Base-by-base conservation (phyloP, 2,888 invertebrate genomes). In the Sceliomorpha sp. region DNA sequence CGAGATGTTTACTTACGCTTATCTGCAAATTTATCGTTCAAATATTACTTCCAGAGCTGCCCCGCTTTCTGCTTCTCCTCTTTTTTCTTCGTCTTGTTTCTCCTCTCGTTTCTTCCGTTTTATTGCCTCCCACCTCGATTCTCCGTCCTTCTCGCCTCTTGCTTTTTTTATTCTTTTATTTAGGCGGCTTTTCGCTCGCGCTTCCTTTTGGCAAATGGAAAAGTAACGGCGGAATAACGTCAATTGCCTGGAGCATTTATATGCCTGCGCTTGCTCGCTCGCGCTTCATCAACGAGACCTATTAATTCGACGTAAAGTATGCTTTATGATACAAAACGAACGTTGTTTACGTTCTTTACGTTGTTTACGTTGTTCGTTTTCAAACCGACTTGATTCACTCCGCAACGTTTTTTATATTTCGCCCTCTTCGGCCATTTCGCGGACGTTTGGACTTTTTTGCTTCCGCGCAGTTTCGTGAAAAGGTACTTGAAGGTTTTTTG, bases 251-350 rank as follows among this genome's bases (percentile, higher is more conserved):
- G 14, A 40, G 20, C 39, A 20, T 40, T 40, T 40, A 40, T 40
- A 40, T 12, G n/a, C 39, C 20, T 24, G 24, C 17, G 20, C 39
- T 40, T 20, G 17, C 39, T 40, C 39, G 17, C 39, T 40, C 39
- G 17, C 26, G 45, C 45, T 31, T 31, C 14, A 45, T 45, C 45
- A 45, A 31, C 45, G 45, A 17, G 17, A 14, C 45, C 45, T 26
- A 63, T 63, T 69, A 69, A 69, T 63, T 62, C 60, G 56, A 62
- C 60, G 60, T 50, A 62, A 62, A 68, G 69, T 58, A 51, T 53
- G 50, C 39, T 62, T 63, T 62, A 27, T 40, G 34, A 20, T 31
- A 24, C 44, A 27, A 29, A 44, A 37, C 24, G 53, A 20, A 14
- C n/a, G 42, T 24, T 26, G 36, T 58, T 69, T 69, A 31, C 14